These are phyloP conservation scores for Damaliscus lunatus DNA, from an alignment of 2,113 vertebrate genomes.

Conservation along the genomic window DNA sequence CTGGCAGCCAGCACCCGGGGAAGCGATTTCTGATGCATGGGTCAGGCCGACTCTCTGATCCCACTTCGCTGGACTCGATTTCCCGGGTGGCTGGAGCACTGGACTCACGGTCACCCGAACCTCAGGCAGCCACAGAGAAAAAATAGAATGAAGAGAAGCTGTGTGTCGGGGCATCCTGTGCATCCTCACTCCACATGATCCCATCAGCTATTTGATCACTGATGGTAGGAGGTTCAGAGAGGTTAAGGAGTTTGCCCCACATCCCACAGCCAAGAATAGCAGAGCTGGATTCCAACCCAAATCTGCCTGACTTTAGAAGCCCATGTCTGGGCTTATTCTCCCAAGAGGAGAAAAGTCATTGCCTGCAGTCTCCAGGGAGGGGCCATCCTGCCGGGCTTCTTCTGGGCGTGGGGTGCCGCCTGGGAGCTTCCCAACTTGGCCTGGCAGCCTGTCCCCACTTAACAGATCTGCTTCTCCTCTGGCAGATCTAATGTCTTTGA, in stretches of 20 bases:
- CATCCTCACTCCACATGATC: fast-evolving
- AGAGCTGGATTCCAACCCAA: background rate
- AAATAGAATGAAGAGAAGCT: background rate
- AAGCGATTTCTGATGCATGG: background rate
- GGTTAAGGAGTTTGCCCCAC: background rate
- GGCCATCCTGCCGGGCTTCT: background rate
- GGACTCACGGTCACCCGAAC: fast-evolving
- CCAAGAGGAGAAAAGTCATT: background rate
- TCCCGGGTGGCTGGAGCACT: background rate
- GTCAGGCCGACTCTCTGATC: background rate
- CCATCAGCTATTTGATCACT: background rate
- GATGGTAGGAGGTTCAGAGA: background rate
- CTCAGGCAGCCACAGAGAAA: background rate
- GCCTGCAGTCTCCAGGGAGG: background rate
- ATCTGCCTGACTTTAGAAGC: background rate
- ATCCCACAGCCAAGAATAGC: background rate
- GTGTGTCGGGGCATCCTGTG: background rate
- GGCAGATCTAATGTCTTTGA: conserved; percentile 96
- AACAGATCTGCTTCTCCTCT: background rate
- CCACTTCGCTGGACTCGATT: background rate
- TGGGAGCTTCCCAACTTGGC: background rate
- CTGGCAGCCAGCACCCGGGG: background rate
- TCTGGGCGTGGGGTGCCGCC: fast-evolving
- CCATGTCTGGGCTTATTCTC: background rate
- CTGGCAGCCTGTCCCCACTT: background rate